These are phyloP conservation scores for Rhadina sibilatrix DNA, from an alignment of 2,113 vertebrate species.

Conservation along the genomic window DNA sequence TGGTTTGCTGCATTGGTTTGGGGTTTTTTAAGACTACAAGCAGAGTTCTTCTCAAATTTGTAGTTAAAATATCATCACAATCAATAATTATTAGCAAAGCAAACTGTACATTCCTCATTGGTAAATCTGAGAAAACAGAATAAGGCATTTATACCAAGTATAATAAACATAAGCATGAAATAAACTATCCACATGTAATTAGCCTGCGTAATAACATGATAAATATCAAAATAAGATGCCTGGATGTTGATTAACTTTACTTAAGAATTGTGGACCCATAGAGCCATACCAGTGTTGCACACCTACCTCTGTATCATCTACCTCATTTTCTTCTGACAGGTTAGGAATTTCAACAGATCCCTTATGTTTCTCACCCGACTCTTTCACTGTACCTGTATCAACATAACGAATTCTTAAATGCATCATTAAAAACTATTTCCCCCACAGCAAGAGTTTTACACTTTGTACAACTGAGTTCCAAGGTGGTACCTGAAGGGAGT, in stretches of 20 bases:
- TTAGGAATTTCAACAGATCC: constrained; percentile 74
- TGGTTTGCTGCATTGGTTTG: not conserved
- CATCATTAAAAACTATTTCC: constrained; percentile 32
- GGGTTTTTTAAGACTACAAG: not conserved
- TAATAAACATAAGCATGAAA: not conserved
- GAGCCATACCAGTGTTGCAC: not conserved
- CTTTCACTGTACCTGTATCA: constrained; percentile 73
- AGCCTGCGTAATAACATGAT: not conserved
- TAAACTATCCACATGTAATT: not conserved
- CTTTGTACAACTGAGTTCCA: not conserved
- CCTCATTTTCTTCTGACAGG: constrained; percentile 78
- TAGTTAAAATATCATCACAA: not conserved
- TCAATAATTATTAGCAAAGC: not conserved
- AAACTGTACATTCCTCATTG: not conserved
- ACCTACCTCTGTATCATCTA: constrained; percentile 73
- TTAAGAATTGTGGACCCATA: constrained; percentile 24
- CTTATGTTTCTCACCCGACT: constrained; percentile 72
- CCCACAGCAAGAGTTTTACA: constrained; percentile 18
- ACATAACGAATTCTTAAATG: constrained; percentile 59
- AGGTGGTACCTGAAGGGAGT: not conserved
- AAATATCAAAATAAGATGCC: not conserved
- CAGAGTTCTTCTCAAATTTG: not conserved
- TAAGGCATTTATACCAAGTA: not conserved
- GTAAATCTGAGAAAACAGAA: not conserved
- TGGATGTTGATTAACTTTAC: not conserved